Conservation (phyloP, 2,888 invertebrate genomes). For the Physocephala rufipes region DNA sequence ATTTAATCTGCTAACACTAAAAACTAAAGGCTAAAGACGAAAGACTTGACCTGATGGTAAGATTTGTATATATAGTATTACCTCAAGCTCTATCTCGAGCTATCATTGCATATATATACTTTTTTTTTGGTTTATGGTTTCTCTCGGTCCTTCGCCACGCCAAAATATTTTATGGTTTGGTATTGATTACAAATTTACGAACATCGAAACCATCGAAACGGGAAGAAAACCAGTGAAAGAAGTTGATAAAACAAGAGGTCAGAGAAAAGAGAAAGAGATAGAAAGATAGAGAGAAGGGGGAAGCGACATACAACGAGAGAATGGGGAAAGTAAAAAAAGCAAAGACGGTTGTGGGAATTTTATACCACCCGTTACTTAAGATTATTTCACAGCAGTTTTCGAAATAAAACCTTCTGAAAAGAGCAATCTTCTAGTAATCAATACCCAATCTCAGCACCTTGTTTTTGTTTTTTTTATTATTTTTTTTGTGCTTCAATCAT, state of each 20-base stretch:
- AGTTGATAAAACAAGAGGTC: background rate
- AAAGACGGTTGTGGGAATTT: no score
- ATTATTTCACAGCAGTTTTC: no score
- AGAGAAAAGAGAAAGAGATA: background rate
- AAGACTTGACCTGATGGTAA: background rate
- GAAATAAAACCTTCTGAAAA: no score
- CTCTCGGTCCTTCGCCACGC: background rate
- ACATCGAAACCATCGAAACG: background rate
- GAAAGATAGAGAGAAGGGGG: constrained; percentile 2
- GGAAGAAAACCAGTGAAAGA: background rate
- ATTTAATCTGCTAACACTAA: no score
- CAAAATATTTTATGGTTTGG: constrained; percentile 7
- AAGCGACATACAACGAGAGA: background rate
- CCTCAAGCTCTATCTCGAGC: background rate
- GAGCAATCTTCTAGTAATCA: no score
- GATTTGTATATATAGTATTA: no score
- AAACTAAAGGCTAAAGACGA: background rate
- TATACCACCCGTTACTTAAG: no score
- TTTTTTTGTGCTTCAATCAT: no score
- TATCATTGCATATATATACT: background rate
- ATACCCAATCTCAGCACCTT: no score
- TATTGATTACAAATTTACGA: constrained; percentile 12
- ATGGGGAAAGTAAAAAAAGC: background rate
- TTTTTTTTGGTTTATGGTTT: no score
- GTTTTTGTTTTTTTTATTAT: no score